A percentile compares a stretch with the other conserved stretches of the same genome.
Evolutionary conservation across 2,797 vertebrate genomes (phyloP).

Genomic region (Girardinus metallicus): DNA sequence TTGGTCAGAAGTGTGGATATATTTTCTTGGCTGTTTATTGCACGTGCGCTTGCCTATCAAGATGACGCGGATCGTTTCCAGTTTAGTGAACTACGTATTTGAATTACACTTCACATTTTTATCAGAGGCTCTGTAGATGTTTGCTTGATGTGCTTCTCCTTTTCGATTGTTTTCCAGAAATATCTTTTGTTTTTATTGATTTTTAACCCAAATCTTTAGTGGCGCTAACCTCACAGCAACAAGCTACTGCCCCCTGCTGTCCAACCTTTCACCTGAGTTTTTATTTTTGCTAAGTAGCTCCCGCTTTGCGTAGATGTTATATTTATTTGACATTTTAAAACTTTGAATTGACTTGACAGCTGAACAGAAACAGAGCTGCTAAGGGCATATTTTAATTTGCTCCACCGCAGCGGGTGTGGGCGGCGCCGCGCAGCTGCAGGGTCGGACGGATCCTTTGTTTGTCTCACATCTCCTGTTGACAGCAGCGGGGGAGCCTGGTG

Average conservation of each 20-base stretch:
- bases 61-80: too few species aligned
- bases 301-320: background rate
- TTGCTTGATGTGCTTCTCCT: background rate
- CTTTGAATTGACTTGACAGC: constrained; percentile 2
- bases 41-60: too few species aligned
- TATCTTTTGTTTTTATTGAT: background rate
- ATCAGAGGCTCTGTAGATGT: too few species aligned
- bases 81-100: too few species aligned
- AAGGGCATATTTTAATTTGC: background rate
- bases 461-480: constrained; percentile 8
- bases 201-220: background rate
- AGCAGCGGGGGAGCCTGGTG: constrained; percentile 1
- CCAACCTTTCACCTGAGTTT: background rate
- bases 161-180: background rate
- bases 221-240: background rate
- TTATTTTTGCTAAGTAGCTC: background rate
- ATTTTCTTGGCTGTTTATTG: too few species aligned
- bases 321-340: background rate
- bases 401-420: background rate
- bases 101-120: too few species aligned
- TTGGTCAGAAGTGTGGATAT: too few species aligned
- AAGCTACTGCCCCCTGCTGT: background rate
- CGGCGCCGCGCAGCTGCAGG: constrained; percentile 1
- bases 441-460: constrained; percentile 11
- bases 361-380: background rate